Evolutionary conservation across 2,888 invertebrate species (phyloP), one percentile per base, ranked within the genome.

Genomic region (Spodoptera littoralis): DNA sequence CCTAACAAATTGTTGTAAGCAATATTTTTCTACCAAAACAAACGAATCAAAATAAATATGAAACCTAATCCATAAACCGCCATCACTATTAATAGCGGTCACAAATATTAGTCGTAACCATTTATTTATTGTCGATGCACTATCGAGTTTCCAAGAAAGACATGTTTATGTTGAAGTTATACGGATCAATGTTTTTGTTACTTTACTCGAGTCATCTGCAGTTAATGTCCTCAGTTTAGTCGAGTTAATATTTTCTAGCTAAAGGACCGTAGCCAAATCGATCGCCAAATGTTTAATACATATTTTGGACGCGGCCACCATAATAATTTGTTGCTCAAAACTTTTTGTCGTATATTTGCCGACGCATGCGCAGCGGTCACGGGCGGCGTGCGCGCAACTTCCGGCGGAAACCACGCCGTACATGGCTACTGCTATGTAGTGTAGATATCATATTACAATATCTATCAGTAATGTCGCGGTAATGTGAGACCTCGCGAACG

Each of bases 381-480:
- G 90, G 91, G 88, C 90, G 83, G 88, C 92, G 92, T 93, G 91
- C 85, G 87, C 86, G 89, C 90, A 84, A 90, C 92, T 90, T 94
- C 93, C 94, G 93, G 82, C 93, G 94, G 94, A 94, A 90, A 84
- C 90, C 90, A 90, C 89, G 90, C 89, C 87, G 82, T 84, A 86
- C 85, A 81, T 80, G 84, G 82, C 82, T 73, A 73, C 73, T 77
- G 73, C 72, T 76, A 74, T 83, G 76, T 80, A 76, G 69, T 36
- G 36, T 68, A 73, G 68, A 82, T 85, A 84, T 84, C 81, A 75
- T 73, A 79, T 82, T 79, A 76, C 81, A 78, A 36, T 74, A 83
- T 76, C 71, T 81, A 76, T 77, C 69, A 77, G 77, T 80, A 83
- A 83, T 79, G 77, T 80, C 73, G 68, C 56, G 45, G 85, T 81